A percentile compares a stretch with the other conserved stretches of the same genome.
Conservation (phyloP, 2,888 invertebrate species). For the Drosophila eohydei region DNA sequence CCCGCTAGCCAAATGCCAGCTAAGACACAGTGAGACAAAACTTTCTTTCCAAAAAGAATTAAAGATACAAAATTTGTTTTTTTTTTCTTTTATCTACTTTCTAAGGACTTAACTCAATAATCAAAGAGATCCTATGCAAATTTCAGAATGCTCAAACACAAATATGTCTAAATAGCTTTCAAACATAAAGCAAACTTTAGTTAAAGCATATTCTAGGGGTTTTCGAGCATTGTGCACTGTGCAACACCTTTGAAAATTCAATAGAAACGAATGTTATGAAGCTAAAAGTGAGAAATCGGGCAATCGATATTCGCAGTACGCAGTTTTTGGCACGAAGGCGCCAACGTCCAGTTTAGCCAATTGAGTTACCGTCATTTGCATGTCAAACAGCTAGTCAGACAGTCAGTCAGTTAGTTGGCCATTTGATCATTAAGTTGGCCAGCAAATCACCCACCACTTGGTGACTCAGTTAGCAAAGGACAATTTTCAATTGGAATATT, state of each 20-base stretch:
- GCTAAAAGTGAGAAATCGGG: slow-evolving; percentile 42
- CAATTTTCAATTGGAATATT: slow-evolving; percentile 62
- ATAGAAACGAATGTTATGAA: slow-evolving; percentile 36
- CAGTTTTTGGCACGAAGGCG: slow-evolving; percentile 54
- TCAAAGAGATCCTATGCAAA: too few species aligned
- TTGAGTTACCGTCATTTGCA: slow-evolving; percentile 34
- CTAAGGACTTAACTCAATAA: too few species aligned
- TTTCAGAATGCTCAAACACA: too few species aligned
- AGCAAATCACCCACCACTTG: not conserved
- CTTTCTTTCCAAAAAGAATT: too few species aligned
- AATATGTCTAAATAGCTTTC: too few species aligned
- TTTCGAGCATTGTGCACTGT: slow-evolving; percentile 28
- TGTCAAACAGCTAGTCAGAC: slow-evolving; percentile 28
- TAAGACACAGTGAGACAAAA: slow-evolving; percentile 25
- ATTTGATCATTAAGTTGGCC: not conserved
- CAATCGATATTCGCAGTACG: slow-evolving; percentile 59
- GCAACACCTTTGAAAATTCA: slow-evolving; percentile 34
- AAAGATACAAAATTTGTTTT: not conserved
- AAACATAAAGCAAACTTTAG: not conserved
- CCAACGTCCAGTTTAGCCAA: slow-evolving; percentile 15
- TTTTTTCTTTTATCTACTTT: too few species aligned
- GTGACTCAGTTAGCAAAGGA: slow-evolving; percentile 17
- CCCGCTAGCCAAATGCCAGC: not conserved
- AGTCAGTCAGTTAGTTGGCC: not conserved
- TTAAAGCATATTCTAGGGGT: accelerated